These are phyloP conservation scores for Percopsis transmontana DNA, from an alignment of 2,113 vertebrate genomes.

Conservation along the genomic window DNA sequence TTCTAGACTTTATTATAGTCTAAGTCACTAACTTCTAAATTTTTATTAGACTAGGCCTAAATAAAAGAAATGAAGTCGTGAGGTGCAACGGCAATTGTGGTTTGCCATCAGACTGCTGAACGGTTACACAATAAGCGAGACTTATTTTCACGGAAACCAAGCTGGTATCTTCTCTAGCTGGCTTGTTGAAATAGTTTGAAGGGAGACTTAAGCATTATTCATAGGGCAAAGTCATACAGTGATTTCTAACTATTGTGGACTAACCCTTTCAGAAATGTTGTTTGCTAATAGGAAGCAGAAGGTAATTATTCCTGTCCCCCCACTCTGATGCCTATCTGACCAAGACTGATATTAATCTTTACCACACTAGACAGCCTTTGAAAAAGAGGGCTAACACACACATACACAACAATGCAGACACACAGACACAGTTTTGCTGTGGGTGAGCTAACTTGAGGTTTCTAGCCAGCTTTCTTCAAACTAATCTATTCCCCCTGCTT, in stretches of 20 bases:
- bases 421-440: constrained; percentile 1
- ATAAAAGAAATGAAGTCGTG: too few relatives aligned
- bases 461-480: constrained; percentile 1
- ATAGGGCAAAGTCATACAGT: not conserved
- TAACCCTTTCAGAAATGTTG: not conserved
- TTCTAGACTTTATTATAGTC: too few relatives aligned
- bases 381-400: not conserved
- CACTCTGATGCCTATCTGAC: constrained; percentile 17
- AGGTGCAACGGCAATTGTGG: too few relatives aligned
- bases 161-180: too few relatives aligned
- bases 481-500: constrained; percentile 54
- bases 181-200: too few relatives aligned
- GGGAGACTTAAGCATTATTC: too few relatives aligned
- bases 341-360: constrained; percentile 36
- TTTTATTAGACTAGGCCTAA: too few relatives aligned
- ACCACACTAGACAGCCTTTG: constrained; percentile 7
- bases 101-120: too few relatives aligned
- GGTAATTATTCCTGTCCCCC: constrained; percentile 23
- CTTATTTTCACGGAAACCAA: too few relatives aligned
- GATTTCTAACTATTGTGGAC: not conserved
- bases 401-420: constrained; percentile 4
- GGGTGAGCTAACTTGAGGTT: constrained; percentile 17
- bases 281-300: constrained; percentile 36
- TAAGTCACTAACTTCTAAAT: too few relatives aligned
- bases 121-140: too few relatives aligned